Evolutionary conservation across 2,888 invertebrate species (phyloP), one percentile per base, ranked within the genome.

Genomic region (Machimus rusticus): DNA sequence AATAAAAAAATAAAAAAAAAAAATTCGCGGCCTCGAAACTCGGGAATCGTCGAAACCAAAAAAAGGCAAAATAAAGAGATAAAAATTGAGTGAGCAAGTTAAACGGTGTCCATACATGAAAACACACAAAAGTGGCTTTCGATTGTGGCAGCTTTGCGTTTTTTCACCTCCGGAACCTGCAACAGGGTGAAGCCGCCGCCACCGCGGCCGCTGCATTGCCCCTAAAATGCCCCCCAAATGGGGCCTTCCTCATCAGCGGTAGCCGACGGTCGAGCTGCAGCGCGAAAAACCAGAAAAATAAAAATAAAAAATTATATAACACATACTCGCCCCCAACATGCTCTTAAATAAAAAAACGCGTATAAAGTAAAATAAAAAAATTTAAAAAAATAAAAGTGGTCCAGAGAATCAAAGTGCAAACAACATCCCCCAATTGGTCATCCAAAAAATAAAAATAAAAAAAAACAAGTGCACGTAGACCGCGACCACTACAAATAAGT

Each of bases 91-190:
- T 84, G 84, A 66, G 74, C 84, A 84, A 84, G 74, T 84, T 84
- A 84, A 82, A 77, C 85, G 86, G 86, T 86, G 86, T 86, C 66
- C 82, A 76, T 82, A 88, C 55, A 87, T 79, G 87, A 87, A 88
- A 88, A 87, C 89, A 89, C 90, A 89, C 89, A 90, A 90, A 89
- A 90, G 90, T 90, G 90, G 90, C 90, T 90, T 90, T 90, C 90
- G 89, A 89, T 90, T 90, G 90, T 89, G 90, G 90, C 90, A 88
- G 90, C 89, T 90, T 90, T 89, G 90, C 89, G 90, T 90, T 89
- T 89, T 89, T 87, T 87, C 77, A 79, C 86, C 74, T 77, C 55
- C 81, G 79, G 84, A 86, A 86, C 46, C 82, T 86, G 66, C 81
- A 86, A 31, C 57, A 55, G 81, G 66, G 43, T n/a, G 0, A 85